Percentiles rank a stretch among this genome's conserved stretches.
Conservation (phyloP, 2,113 vertebrate species). For the Cygnus atratus region DNA sequence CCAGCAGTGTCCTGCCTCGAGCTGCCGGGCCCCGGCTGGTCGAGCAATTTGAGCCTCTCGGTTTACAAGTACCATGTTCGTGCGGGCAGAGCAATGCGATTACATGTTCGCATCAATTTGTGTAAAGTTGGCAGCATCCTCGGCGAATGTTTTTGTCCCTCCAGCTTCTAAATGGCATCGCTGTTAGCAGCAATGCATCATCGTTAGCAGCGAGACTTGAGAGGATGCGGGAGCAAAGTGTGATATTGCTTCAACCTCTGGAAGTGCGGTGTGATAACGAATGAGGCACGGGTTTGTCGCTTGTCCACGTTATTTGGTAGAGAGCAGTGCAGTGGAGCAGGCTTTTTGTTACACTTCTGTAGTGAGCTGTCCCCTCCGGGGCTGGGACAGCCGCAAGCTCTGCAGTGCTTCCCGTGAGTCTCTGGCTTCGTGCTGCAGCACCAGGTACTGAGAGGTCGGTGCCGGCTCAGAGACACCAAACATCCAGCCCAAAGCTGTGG, state of each 20-base stretch:
- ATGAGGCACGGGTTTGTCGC: neutral
- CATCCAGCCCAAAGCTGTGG: neutral
- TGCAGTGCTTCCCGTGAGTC: neutral
- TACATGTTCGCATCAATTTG: neutral
- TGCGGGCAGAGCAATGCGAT: neutral
- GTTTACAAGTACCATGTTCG: neutral
- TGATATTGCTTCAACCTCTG: slow-evolving; percentile 11
- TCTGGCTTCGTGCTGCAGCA: neutral
- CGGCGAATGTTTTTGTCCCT: neutral
- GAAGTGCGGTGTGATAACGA: neutral
- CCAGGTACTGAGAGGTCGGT: neutral
- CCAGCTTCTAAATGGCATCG: slow-evolving; percentile 4
- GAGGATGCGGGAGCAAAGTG: neutral
- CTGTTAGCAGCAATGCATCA: slow-evolving; percentile 28
- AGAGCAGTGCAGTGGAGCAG: neutral
- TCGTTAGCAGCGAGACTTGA: slow-evolving; percentile 25
- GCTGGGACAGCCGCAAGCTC: neutral
- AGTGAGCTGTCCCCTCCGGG: rapidly evolving
- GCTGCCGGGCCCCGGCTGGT: neutral
- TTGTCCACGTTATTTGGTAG: neutral
- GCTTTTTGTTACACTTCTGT: neutral
- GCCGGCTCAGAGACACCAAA: neutral
- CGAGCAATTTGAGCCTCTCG: neutral
- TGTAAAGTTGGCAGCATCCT: slow-evolving; percentile 13
- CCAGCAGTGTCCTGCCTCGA: neutral